phyloP scores from a whole-genome alignment of 2,113 vertebrate genomes.

The Takifugu flavidus region DNA sequence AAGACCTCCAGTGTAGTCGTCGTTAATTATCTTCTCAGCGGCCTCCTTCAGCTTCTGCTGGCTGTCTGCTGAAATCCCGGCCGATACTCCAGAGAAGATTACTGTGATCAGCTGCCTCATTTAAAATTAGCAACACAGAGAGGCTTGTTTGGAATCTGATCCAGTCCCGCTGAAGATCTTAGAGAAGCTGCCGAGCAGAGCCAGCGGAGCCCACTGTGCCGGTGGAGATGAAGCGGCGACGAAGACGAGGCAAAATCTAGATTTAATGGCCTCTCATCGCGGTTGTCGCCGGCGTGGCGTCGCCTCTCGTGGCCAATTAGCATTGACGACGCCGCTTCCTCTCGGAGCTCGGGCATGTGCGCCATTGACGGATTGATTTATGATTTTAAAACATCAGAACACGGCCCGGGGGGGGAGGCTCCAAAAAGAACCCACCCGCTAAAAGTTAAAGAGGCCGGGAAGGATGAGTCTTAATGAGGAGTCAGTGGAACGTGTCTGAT shows the following conservation, averaged over 20 bases:
- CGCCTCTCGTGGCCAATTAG: slow-evolving; percentile 40
- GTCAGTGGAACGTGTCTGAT: slow-evolving; percentile 66
- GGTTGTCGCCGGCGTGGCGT: not conserved
- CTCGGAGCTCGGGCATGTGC: not conserved
- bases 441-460: slow-evolving; percentile 46
- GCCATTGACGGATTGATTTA: slow-evolving; percentile 34
- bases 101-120: slow-evolving; percentile 30
- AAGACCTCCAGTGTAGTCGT: too few species aligned
- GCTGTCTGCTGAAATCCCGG: slow-evolving; percentile 16
- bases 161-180: slow-evolving; percentile 6
- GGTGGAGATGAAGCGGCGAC: too few species aligned
- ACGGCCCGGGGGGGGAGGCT: not conserved
- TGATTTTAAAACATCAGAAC: slow-evolving; percentile 30
- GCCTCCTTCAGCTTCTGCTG: slow-evolving; percentile 17
- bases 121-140: slow-evolving; percentile 20
- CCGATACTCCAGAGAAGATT: slow-evolving; percentile 14
- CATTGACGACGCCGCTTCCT: slow-evolving; percentile 15
- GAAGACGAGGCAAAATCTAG: too few species aligned
- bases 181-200: not conserved
- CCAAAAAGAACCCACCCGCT: slow-evolving; percentile 26
- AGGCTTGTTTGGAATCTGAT: slow-evolving; percentile 12
- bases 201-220: too few species aligned
- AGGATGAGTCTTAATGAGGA: slow-evolving; percentile 64
- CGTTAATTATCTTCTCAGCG: slow-evolving; percentile 26
- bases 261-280: not conserved